These are phyloP conservation scores for Griposia aprilina DNA, from an alignment of 2,888 invertebrate species.

Conservation along the genomic window DNA sequence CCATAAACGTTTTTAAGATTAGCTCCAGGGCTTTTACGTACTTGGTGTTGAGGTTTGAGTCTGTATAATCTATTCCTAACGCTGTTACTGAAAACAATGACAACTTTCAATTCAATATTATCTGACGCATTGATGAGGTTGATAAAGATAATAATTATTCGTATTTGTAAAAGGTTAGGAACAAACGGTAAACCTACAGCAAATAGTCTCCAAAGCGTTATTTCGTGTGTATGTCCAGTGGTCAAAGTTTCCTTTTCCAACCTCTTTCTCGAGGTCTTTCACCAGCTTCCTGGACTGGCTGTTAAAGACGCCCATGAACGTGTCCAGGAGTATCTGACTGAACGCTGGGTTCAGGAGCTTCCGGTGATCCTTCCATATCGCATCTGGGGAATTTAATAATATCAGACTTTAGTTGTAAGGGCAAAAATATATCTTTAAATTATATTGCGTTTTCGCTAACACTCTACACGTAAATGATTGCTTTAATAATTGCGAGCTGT, in stretches of 20 bases:
- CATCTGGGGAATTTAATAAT: constrained; percentile 65
- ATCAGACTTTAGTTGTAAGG: background rate
- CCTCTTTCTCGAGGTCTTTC: constrained; percentile 69
- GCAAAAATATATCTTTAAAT: background rate
- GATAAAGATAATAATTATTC: too few relatives aligned
- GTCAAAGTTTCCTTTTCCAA: constrained; percentile 77
- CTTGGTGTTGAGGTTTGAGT: constrained; percentile 75
- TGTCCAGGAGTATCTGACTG: constrained; percentile 75
- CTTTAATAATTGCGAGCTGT: background rate
- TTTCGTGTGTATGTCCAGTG: constrained; percentile 78
- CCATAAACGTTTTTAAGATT: constrained; percentile 77
- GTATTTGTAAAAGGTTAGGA: background rate
- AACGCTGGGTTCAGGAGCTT: constrained; percentile 80
- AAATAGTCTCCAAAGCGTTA: constrained; percentile 82
- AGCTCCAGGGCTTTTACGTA: constrained; percentile 79
- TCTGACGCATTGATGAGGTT: background rate
- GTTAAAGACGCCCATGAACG: constrained; percentile 78
- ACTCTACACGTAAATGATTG: background rate
- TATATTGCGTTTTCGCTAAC: background rate
- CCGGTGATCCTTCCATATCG: constrained; percentile 80
- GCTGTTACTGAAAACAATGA: constrained; percentile 77
- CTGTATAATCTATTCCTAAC: constrained; percentile 80
- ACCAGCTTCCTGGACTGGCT: constrained; percentile 75
- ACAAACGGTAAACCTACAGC: constrained; percentile 73
- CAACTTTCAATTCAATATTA: background rate